These are phyloP conservation scores for Spodoptera littoralis DNA, from an alignment of 2,888 invertebrate species.

Conservation along the genomic window DNA sequence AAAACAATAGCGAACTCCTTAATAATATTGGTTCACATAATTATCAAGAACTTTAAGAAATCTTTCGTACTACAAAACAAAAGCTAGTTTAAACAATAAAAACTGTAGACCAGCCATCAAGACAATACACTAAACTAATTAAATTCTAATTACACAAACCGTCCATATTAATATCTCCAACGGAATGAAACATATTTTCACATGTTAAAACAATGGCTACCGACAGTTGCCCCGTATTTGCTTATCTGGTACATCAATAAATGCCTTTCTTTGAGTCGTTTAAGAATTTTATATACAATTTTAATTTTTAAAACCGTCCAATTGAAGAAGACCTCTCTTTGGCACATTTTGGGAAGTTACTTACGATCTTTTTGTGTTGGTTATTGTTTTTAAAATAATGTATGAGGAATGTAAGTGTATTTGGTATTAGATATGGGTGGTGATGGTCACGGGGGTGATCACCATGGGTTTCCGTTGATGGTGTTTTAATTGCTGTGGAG, in stretches of 20 bases:
- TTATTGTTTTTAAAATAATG: slow-evolving; percentile 61
- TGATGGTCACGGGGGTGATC: slow-evolving; percentile 81
- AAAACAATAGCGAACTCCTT: slow-evolving; percentile 5
- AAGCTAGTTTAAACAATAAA: slow-evolving; percentile 26
- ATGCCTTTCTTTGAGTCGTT: slow-evolving; percentile 81
- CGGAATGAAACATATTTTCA: slow-evolving; percentile 79
- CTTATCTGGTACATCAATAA: slow-evolving; percentile 83
- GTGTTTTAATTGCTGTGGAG: slow-evolving; percentile 78
- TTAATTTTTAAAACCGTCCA: slow-evolving; percentile 76
- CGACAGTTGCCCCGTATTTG: slow-evolving; percentile 77
- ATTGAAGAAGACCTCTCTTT: slow-evolving; percentile 49
- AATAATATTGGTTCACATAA: background rate
- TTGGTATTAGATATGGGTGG: slow-evolving; percentile 76
- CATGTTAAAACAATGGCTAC: slow-evolving; percentile 86
- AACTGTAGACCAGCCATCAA: slow-evolving; percentile 9
- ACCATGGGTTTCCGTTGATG: slow-evolving; percentile 73
- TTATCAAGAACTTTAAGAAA: slow-evolving; percentile 12
- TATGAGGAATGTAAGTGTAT: slow-evolving; percentile 69
- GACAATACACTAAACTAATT: slow-evolving; percentile 68
- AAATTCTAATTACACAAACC: slow-evolving; percentile 79
- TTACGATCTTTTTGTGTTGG: slow-evolving; percentile 45
- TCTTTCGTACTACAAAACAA: slow-evolving; percentile 20
- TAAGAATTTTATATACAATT: slow-evolving; percentile 79
- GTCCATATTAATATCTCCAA: slow-evolving; percentile 76
- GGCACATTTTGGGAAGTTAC: background rate